phyloP scores from a whole-genome alignment of 2,797 vertebrate genomes.

The Leptatherina wallacei region DNA sequence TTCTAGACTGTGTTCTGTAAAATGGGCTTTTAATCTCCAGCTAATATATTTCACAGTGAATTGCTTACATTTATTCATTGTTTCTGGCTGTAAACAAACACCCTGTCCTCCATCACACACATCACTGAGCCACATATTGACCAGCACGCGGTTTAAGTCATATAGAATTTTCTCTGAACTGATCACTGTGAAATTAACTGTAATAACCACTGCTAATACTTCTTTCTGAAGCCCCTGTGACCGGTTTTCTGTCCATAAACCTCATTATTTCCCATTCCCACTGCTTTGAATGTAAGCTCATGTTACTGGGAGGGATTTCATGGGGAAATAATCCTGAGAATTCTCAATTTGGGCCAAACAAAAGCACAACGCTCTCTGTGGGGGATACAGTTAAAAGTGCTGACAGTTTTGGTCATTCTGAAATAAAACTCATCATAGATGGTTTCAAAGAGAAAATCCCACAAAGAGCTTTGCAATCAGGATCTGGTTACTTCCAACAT shows the following conservation, averaged over 20 bases:
- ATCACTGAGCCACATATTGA: constrained; percentile 40
- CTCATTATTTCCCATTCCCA: constrained; percentile 62
- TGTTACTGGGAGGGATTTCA: constrained; percentile 67
- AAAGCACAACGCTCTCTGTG: constrained; percentile 44
- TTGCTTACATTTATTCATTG: constrained; percentile 20
- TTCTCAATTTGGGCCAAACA: constrained; percentile 66
- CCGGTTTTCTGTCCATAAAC: constrained; percentile 38
- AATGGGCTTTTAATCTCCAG: constrained; percentile 38
- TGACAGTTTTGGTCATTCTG: constrained; percentile 45
- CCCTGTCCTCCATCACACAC: constrained; percentile 5
- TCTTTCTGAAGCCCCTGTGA: constrained; percentile 22
- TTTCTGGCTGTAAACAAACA: constrained; percentile 50
- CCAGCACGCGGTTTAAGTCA: constrained; percentile 27
- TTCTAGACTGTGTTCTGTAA: constrained; percentile 15
- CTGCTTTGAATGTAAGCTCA: constrained; percentile 47
- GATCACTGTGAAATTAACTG: constrained; percentile 71
- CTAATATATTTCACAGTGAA: constrained; percentile 39
- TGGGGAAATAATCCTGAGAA: constrained; percentile 50
- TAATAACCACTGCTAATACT: constrained; percentile 47
- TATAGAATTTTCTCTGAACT: constrained; percentile 41
- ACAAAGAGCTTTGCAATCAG: constrained; percentile 43
- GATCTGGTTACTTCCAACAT: constrained; percentile 28
- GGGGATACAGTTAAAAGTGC: constrained; percentile 38
- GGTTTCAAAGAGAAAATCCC: constrained; percentile 31
- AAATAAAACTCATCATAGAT: constrained; percentile 43